Conservation (phyloP, 2,888 invertebrate genomes). For the Callyntrura guangdongensis region DNA sequence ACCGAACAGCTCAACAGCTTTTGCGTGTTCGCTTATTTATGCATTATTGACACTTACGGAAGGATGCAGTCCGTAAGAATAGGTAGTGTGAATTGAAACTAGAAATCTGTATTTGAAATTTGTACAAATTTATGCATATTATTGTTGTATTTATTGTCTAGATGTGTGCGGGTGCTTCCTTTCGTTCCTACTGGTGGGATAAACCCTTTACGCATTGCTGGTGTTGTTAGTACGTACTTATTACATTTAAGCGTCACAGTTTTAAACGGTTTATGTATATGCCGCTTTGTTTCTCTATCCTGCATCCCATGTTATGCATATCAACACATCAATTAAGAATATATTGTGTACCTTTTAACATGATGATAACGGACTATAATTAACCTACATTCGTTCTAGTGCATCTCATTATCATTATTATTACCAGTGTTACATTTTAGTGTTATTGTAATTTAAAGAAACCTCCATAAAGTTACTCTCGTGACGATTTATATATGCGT, state of each 20-base stretch:
- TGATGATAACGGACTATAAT: slow-evolving; percentile 41
- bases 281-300: background rate
- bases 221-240: no score
- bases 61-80: no score
- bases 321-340: slow-evolving; percentile 5
- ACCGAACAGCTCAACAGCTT: no score
- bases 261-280: background rate
- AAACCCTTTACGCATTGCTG: background rate
- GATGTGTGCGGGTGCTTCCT: background rate
- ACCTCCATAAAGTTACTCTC: slow-evolving; percentile 15
- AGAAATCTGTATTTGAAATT: background rate
- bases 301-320: background rate
- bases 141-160: background rate
- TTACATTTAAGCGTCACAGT: background rate
- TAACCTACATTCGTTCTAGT: slow-evolving; percentile 59
- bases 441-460: background rate
- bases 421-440: slow-evolving; percentile 1
- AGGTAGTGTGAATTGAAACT: background rate
- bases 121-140: no score
- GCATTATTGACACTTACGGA: no score
- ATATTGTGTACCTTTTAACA: background rate
- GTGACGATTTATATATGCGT: background rate
- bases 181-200: background rate
- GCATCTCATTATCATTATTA: slow-evolving; percentile 17
- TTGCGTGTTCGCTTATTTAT: no score